Percentiles rank a stretch among this genome's conserved stretches.
Evolutionary conservation across 2,797 vertebrate species (phyloP).

Genomic region (Cyprinodon diabolis): DNA sequence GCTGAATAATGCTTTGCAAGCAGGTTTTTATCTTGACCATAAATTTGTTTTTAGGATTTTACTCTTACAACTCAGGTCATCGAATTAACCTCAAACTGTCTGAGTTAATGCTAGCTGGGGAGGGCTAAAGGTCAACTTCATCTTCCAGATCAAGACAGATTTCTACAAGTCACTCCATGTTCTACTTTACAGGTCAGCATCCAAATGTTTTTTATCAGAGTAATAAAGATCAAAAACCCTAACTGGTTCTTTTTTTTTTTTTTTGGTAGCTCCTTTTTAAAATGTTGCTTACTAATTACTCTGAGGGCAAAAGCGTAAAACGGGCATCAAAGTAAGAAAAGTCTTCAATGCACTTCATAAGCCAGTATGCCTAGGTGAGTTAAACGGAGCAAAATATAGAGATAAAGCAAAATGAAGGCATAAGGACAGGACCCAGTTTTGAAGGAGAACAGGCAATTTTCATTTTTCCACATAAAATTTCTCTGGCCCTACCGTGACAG

Average conservation of each 20-base stretch:
- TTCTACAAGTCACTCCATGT: conserved; percentile 16
- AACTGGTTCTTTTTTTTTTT: background rate
- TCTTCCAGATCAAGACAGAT: conserved; percentile 17
- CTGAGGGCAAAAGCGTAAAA: conserved; percentile 23
- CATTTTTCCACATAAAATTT: conserved; percentile 44
- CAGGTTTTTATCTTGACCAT: too few relatives aligned
- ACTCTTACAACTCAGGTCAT: conserved; percentile 22
- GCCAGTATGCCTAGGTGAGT: background rate
- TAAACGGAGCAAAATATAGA: background rate
- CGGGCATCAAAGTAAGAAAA: conserved; percentile 29
- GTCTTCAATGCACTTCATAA: conserved; percentile 21
- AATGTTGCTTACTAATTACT: conserved; percentile 9
- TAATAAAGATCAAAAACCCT: background rate
- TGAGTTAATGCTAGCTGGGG: conserved; percentile 31
- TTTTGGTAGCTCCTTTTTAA: background rate
- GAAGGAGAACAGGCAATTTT: conserved; percentile 39
- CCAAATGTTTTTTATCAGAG: background rate
- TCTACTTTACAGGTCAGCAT: conserved; percentile 10
- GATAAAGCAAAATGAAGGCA: background rate
- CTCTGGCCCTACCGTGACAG: conserved; percentile 5
- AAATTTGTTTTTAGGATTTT: too few relatives aligned
- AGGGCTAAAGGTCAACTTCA: conserved; percentile 21
- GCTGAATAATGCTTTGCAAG: background rate
- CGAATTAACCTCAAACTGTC: conserved; percentile 37
- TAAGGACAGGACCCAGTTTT: background rate